These are phyloP conservation scores for Triplophysa yarkandensis DNA, from an alignment of 2,797 vertebrate genomes.

Conservation along the genomic window DNA sequence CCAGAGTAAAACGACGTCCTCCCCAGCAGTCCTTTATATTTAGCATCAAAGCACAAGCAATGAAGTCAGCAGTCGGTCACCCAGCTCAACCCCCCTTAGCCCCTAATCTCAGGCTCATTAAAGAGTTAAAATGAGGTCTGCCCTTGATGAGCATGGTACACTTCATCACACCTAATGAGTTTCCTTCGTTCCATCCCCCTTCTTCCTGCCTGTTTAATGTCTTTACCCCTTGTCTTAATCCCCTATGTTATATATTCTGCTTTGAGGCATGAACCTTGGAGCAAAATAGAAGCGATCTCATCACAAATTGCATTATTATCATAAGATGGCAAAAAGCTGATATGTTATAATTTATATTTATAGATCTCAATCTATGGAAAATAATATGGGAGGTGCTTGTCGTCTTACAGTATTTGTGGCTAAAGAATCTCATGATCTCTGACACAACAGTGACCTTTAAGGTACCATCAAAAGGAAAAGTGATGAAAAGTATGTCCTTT, in stretches of 20 bases:
- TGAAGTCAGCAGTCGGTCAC: slow-evolving; percentile 34
- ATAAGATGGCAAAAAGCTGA: not conserved
- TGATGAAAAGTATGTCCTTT: not conserved
- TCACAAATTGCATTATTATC: slow-evolving; percentile 6
- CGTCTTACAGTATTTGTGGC: not conserved
- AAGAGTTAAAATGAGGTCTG: slow-evolving; percentile 42
- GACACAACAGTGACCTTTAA: slow-evolving; percentile 28
- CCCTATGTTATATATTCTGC: not conserved
- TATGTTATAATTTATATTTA: not conserved
- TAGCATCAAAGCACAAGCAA: slow-evolving; percentile 30
- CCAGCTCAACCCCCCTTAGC: slow-evolving; percentile 33
- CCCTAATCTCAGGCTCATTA: slow-evolving; percentile 44
- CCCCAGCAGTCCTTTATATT: slow-evolving; percentile 15
- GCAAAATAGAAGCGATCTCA: slow-evolving; percentile 2
- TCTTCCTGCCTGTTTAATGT: not conserved
- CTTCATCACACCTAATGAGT: slow-evolving; percentile 40
- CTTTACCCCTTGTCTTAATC: not conserved
- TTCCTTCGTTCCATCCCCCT: not conserved
- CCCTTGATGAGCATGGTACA: slow-evolving; percentile 28
- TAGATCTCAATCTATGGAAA: too few relatives aligned
- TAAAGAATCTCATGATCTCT: not conserved
- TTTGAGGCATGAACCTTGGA: slow-evolving; percentile 5
- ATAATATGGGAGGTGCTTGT: too few relatives aligned
- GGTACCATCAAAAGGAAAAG: slow-evolving; percentile 4
- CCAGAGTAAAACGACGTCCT: not conserved